Evolutionary conservation across 2,797 vertebrate species (phyloP), one percentile per base, ranked within the genome.

Genomic region (Chelidonichthys spinosus): DNA sequence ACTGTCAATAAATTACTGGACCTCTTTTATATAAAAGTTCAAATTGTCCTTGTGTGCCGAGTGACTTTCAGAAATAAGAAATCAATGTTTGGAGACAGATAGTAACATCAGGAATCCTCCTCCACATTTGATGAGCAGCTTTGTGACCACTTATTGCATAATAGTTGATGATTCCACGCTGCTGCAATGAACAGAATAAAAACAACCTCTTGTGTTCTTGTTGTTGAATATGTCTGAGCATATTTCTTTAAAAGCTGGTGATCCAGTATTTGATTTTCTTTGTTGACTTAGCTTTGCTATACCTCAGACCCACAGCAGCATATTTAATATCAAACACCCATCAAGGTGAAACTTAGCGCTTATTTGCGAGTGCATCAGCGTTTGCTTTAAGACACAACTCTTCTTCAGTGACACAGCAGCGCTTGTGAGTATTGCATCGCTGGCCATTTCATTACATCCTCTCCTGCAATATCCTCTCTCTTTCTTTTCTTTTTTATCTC

Each of bases 81-180:
- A 46, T 40, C 52, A 68, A 61, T 70, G 65, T 83, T 79, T 61
- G 69, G 69, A 79, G 75, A 78, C 61, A 3, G 66, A 63, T 42
- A 18, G 78, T 69, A 84, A 87, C 81, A 70, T 87, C 80, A 77
- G 84, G 84, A 86, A 81, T 72, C 79, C 55, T 76, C 68, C 56
- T 76, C 76, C 49, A 67, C 79, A 83, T 81, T 75, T 84, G 87
- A 89, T 85, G 76, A 86, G 81, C 73, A 81, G 77, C 77, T 68
- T 64, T 74, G 71, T 52, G 59, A 54, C 69, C 75, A 77, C 78
- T 52, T 53, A 77, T 60, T 74, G 75, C 83, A 79, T 85, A 58
- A 76, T 72, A 77, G 82, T 74, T 60, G 69, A 39, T 13, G 47
- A 43, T 74, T 74, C 66, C 43, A 44, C 33, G 13, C 65, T 49